These are phyloP conservation scores for Littorina saxatilis DNA, from an alignment of 1,140 invertebrate species.

Conservation along the genomic window DNA sequence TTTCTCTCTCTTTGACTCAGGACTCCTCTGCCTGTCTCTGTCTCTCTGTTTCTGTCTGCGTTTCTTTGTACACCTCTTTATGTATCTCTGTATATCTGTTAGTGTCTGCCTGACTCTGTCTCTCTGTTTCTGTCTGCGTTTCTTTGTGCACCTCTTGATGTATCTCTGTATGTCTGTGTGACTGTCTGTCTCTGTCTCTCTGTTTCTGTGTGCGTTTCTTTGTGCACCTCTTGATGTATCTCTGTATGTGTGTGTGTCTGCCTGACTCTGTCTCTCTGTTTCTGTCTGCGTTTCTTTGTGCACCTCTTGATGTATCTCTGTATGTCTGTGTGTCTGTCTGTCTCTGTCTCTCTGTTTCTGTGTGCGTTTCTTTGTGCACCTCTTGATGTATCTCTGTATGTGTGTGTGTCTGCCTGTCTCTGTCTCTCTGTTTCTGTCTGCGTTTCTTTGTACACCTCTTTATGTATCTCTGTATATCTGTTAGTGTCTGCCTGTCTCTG, in stretches of 20 bases:
- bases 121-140: too few species aligned
- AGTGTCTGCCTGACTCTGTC: too few species aligned
- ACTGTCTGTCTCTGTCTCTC: neutral
- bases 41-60: too few species aligned
- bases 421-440: neutral
- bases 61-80: too few species aligned
- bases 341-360: neutral
- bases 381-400: too few species aligned
- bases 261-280: neutral
- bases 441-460: too few species aligned
- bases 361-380: neutral
- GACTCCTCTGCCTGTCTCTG: too few species aligned
- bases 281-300: neutral
- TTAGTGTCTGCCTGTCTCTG: too few species aligned
- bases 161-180: neutral
- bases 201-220: neutral
- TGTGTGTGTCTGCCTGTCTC: neutral
- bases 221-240: neutral
- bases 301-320: neutral
- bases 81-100: too few species aligned
- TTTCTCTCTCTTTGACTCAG: too few species aligned
- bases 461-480: too few species aligned
- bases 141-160: too few species aligned
- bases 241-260: slow-evolving; percentile 11
- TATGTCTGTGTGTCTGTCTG: neutral